Base-by-base conservation (phyloP, 2,113 vertebrate genomes). In the Oreochromis tanganicae region DNA sequence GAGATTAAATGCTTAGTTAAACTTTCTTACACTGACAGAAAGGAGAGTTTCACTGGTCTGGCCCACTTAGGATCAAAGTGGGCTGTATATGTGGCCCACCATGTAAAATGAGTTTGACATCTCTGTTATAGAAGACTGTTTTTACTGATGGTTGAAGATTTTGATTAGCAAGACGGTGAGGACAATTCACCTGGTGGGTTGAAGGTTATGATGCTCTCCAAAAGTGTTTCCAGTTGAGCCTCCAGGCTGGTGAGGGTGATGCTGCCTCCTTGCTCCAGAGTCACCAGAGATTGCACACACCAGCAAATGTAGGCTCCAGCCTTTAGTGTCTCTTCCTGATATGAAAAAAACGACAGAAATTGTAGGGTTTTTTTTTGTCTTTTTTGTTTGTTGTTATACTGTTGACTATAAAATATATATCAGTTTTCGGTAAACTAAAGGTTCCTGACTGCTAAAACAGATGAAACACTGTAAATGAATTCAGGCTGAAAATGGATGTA, bases 181-280 rank as follows among this genome's bases (percentile, higher is more conserved):
- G 56, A 52, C 2, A 10, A 36, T 80, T 95, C 84, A 98, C 99
- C 98, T 86, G 98, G 97, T 7, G 97, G 98, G 94, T 97, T 98
- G 92, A 99, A 99, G 84, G 96, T 85, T 71, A 98, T 92, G 50
- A 99, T 93, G 63, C 97, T 97, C 90, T 99, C 98, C 21, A 99
- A 94, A 57, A 99, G 93, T 50, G 96, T 96, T 91, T 97, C 97
- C 96, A 99, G 97, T 92, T 99, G 98, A 86, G 96, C 96, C 78
- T 98, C 97, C 87, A 99, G 93, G 52, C 92, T 93, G n/a, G 88
- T 91, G 87, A 98, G 94, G 57, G 94, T 96, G 87, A 99, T 97
- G 90, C 97, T 96, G 32, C 97, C 97, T 17, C 95, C 97, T 90
- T 99, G 99, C 83, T 99, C 99, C 93, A 99, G 92, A 84, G 95